These are phyloP conservation scores for Bruchidius siliquastri DNA, from an alignment of 2,888 invertebrate genomes.

Conservation along the genomic window DNA sequence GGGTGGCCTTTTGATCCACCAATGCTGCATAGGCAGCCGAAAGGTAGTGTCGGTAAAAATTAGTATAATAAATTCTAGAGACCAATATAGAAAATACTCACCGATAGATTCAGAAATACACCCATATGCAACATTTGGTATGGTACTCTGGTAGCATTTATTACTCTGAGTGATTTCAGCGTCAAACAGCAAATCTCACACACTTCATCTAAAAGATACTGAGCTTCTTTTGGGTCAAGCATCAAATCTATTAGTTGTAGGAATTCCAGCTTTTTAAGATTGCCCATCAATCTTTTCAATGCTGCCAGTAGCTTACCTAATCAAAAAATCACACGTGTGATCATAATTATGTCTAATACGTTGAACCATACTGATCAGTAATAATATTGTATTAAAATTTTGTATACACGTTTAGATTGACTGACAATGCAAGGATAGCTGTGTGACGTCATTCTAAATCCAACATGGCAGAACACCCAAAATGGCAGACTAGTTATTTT, in stretches of 20 bases:
- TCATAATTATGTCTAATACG: too few relatives aligned
- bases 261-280: conserved; percentile 58
- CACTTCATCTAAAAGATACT: conserved; percentile 68
- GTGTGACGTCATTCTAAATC: too few relatives aligned
- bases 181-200: conserved; percentile 60
- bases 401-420: too few relatives aligned
- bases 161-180: conserved; percentile 59
- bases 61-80: not conserved
- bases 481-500: too few relatives aligned
- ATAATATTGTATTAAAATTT: too few relatives aligned
- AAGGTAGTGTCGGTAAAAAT: too few relatives aligned
- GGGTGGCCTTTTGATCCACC: too few relatives aligned
- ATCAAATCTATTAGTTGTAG: conserved; percentile 71
- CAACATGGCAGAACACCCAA: too few relatives aligned
- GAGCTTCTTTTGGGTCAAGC: conserved; percentile 65
- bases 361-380: too few relatives aligned
- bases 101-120: conserved; percentile 68
- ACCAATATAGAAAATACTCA: conserved; percentile 29
- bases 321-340: too few relatives aligned
- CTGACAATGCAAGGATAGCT: too few relatives aligned
- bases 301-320: conserved; percentile 35
- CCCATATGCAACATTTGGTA: conserved; percentile 71
- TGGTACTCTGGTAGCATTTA: conserved; percentile 67
- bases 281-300: conserved; percentile 63
- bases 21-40: too few relatives aligned